These are phyloP conservation scores for Pygmarrhopalites habei DNA, from an alignment of 1,140 invertebrate species.

Conservation along the genomic window DNA sequence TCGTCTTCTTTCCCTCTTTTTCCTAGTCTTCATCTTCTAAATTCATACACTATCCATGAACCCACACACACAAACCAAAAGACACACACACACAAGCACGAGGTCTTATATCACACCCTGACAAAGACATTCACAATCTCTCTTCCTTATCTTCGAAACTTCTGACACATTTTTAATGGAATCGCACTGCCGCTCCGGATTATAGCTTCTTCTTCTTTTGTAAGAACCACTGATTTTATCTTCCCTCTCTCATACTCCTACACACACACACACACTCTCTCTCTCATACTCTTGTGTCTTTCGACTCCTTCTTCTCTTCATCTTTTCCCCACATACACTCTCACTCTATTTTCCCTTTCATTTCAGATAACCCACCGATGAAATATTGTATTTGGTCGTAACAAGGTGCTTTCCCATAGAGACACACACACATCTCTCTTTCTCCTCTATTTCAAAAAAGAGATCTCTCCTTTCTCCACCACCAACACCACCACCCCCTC, in stretches of 20 bases:
- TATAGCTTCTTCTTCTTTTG: constrained; percentile 3
- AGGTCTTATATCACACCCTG: constrained; percentile 7
- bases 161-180: constrained; percentile 27
- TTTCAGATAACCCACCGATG: constrained; percentile 7
- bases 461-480: no score
- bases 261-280: not conserved
- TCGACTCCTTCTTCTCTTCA: not conserved
- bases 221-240: constrained; percentile 8
- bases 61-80: no score
- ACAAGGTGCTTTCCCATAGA: no score
- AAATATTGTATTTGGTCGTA: constrained; percentile 7
- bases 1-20: no score
- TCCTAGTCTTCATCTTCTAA: no score
- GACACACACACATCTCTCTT: no score
- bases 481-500: no score
- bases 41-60: no score
- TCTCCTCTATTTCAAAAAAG: no score
- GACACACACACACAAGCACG: no score
- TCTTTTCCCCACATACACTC: not conserved
- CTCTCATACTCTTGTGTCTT: not conserved
- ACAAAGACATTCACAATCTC: constrained; percentile 17
- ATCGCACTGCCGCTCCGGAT: not conserved
- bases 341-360: constrained; percentile 9
- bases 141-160: constrained; percentile 16
- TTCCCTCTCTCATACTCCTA: not conserved